Percentiles rank a stretch among this genome's conserved stretches.
These are phyloP conservation scores for Seriola rivoliana DNA, from an alignment of 2,113 vertebrate species.

Conservation along the genomic window DNA sequence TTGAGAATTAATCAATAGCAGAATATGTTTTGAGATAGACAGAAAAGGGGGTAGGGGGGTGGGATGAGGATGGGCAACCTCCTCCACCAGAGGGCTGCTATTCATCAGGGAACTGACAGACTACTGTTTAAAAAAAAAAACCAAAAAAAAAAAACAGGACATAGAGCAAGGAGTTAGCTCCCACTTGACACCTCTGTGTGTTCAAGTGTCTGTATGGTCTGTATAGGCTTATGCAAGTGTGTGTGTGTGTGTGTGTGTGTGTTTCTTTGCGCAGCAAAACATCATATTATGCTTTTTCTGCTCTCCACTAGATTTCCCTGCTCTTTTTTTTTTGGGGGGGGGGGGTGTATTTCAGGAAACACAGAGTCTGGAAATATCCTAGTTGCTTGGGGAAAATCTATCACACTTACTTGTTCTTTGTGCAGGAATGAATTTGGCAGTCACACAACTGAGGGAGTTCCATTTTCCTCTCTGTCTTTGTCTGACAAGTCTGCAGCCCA, in stretches of 20 bases:
- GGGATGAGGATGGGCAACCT: slow-evolving; percentile 47
- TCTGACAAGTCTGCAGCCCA: slow-evolving; percentile 54
- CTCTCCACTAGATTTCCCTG: slow-evolving; percentile 47
- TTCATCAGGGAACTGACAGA: slow-evolving; percentile 70
- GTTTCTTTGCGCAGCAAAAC: slow-evolving; percentile 21
- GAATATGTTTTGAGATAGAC: slow-evolving; percentile 57
- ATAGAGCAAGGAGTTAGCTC: slow-evolving; percentile 26
- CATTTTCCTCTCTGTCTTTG: slow-evolving; percentile 57
- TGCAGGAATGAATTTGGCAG: slow-evolving; percentile 57
- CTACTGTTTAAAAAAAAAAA: slow-evolving; percentile 5
- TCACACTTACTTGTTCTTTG: slow-evolving; percentile 54
- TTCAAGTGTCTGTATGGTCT: slow-evolving; percentile 8
- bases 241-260: slow-evolving; percentile 18
- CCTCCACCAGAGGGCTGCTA: slow-evolving; percentile 63
- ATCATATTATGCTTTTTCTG: slow-evolving; percentile 37
- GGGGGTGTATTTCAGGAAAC: slow-evolving; percentile 69
- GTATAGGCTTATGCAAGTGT: slow-evolving; percentile 27
- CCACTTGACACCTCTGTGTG: slow-evolving; percentile 43
- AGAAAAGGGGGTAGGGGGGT: slow-evolving; percentile 19
- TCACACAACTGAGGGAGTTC: slow-evolving; percentile 47
- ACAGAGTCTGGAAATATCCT: slow-evolving; percentile 61
- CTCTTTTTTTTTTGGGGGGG: slow-evolving; percentile 34
- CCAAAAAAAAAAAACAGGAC: slow-evolving; percentile 15
- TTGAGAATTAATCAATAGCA: slow-evolving; percentile 76
- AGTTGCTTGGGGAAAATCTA: slow-evolving; percentile 62